These are phyloP conservation scores for Lordiphosa stackelbergi DNA, from an alignment of 1,140 invertebrate species.

Conservation along the genomic window DNA sequence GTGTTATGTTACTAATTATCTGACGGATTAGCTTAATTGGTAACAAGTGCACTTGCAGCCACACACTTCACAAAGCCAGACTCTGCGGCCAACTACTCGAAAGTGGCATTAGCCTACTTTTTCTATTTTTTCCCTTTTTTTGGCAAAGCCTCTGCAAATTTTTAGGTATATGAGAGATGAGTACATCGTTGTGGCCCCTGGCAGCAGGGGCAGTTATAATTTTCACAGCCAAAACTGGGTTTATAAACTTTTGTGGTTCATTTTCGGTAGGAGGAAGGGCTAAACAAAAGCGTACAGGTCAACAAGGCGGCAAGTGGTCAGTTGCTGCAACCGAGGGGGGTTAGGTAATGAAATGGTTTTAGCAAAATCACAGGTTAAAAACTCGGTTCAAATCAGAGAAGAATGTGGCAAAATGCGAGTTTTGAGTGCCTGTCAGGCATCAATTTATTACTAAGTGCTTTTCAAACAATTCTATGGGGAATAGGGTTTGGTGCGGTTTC, in stretches of 20 bases:
- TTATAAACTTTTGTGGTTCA: slow-evolving; percentile 62
- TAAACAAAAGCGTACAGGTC: slow-evolving; percentile 53
- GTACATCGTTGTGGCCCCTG: slow-evolving; percentile 40
- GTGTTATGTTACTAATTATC: slow-evolving; percentile 75
- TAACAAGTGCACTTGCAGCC: slow-evolving; percentile 73
- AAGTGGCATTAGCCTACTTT: slow-evolving; percentile 73
- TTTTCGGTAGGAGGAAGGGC: slow-evolving; percentile 8
- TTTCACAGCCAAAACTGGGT: slow-evolving; percentile 62
- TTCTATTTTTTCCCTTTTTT: slow-evolving; percentile 14
- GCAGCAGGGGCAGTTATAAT: slow-evolving; percentile 57
- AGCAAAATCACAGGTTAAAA: slow-evolving; percentile 11
- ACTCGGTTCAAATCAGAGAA: background rate
- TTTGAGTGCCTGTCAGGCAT: background rate
- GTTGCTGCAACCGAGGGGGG: slow-evolving; percentile 15
- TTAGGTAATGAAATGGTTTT: slow-evolving; percentile 5
- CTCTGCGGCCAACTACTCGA: slow-evolving; percentile 69
- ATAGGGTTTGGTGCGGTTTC: too few species aligned
- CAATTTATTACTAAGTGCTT: too few species aligned
- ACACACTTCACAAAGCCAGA: slow-evolving; percentile 64
- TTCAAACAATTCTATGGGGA: too few species aligned
- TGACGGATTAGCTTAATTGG: slow-evolving; percentile 75
- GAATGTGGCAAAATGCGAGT: background rate
- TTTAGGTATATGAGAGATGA: slow-evolving; percentile 40
- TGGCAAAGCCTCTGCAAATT: slow-evolving; percentile 27
- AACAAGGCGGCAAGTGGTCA: slow-evolving; percentile 53